Base-by-base conservation (phyloP, 2,797 vertebrate genomes). In the Pseudopleuronectes americanus region DNA sequence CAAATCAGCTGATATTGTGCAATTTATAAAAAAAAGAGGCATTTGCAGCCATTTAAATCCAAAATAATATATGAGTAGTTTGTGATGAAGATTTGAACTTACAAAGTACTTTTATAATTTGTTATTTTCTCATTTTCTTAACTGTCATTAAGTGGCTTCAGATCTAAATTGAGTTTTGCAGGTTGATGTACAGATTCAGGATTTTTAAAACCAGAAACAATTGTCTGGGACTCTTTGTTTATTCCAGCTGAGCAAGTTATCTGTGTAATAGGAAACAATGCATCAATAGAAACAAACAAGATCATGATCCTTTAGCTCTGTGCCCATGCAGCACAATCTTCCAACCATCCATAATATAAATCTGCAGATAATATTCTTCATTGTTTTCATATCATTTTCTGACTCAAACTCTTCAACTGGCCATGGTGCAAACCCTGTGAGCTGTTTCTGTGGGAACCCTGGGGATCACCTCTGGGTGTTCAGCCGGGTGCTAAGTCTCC, bases 401-500 rank as follows among this genome's bases (percentile, higher is more conserved):
- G 54, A 52, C 26, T 49, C 73, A 56, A 79, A 63, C 77, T 75
- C 60, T 63, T 68, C 33, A 41, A 36, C 66, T 47, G 2, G 38
- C 24, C 26, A 33, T 0, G 55, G 64, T 67, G 72, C 52, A 54
- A 36, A 8, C 26, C 33, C 41, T 62, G 26, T 53, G 5, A 4
- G 45, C 47, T 19, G 2, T 16, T 38, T 67, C 76, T 3, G n/a
- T 76, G 90, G 85, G 88, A 90, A 87, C 63, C 45, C 26, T n/a
- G 31, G 24, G 51, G 21, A 48, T 72, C 23, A 16, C 23, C 54
- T 64, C 13, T 48, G 64, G 81, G 87, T 88, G 84, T 82, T 83
- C 64, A 16, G 8, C 47, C 36, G 63, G 83, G 86, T 90, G 88
- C 61, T 62, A 90, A 78, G 73, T 85, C 55, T 73, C 6, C 33